Evolutionary conservation across 2,888 invertebrate genomes (phyloP).

Genomic region (Drosophila anomelani): DNA sequence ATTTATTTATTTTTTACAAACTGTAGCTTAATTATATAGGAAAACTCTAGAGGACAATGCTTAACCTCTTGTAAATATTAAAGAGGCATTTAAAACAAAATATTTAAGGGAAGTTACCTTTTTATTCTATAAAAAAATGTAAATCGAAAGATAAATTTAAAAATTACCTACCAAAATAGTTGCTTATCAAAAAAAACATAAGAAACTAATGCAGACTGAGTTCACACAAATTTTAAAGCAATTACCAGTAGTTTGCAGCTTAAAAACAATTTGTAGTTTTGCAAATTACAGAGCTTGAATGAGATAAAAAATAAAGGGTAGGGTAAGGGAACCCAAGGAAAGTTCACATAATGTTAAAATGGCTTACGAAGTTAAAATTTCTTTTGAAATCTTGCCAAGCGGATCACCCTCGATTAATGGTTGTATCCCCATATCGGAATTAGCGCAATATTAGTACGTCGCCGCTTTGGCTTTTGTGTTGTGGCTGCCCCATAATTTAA

Average conservation of each 20-base stretch:
- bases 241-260: constrained; percentile 6
- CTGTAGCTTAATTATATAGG: no score
- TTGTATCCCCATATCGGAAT: not conserved
- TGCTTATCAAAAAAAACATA: no score
- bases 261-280: constrained; percentile 6
- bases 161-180: not conserved
- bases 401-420: not conserved
- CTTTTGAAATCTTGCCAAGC: not conserved
- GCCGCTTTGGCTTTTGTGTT: constrained; percentile 4
- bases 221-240: constrained; percentile 3
- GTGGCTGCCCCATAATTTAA: constrained; percentile 49
- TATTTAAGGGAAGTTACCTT: no score
- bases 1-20: not conserved
- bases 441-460: constrained; percentile 8
- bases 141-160: no score
- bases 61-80: no score
- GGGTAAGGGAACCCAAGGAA: no score
- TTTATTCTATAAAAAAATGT: no score
- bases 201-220: no score
- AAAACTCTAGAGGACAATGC: no score
- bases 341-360: constrained; percentile 4
- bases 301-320: no score
- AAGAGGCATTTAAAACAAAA: no score
- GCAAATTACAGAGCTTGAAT: constrained; percentile 7
- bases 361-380: not conserved